A percentile compares a stretch with the other conserved stretches of the same genome.
Evolutionary conservation across 2,888 invertebrate species (phyloP).

Genomic region (Sussaba pulchella): DNA sequence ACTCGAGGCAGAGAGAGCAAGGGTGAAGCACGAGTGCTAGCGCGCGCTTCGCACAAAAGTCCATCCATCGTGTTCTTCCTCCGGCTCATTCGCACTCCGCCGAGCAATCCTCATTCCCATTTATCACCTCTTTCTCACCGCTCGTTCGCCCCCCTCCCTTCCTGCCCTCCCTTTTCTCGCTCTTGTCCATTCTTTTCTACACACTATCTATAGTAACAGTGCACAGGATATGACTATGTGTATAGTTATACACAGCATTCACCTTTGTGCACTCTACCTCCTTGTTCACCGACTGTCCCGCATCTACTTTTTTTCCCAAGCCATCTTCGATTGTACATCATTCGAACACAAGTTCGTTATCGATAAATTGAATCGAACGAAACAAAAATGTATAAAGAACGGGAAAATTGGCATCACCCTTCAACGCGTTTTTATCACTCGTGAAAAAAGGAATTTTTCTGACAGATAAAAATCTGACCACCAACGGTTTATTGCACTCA

Average conservation of each 20-base stretch:
- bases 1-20: constrained; percentile 16
- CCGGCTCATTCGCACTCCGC: constrained; percentile 80
- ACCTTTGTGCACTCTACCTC: constrained; percentile 50
- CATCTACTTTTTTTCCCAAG: constrained; percentile 64
- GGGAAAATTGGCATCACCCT: too few relatives aligned
- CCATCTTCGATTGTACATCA: constrained; percentile 78
- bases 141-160: constrained; percentile 52
- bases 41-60: constrained; percentile 67
- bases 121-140: constrained; percentile 80
- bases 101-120: constrained; percentile 82
- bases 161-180: neutral
- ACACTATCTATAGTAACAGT: constrained; percentile 34
- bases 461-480: too few relatives aligned
- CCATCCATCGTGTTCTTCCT: constrained; percentile 69
- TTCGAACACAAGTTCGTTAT: too few relatives aligned
- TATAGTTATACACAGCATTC: constrained; percentile 16
- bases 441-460: too few relatives aligned
- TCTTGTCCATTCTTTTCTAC: constrained; percentile 51
- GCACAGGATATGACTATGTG: neutral
- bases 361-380: too few relatives aligned
- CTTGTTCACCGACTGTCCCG: constrained; percentile 54
- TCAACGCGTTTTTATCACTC: too few relatives aligned
- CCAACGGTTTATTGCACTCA: too few relatives aligned
- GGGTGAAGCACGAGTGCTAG: constrained; percentile 54
- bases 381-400: too few relatives aligned